Conservation (phyloP, 1,140 invertebrate genomes). For the Helicorthomorpha holstii region DNA sequence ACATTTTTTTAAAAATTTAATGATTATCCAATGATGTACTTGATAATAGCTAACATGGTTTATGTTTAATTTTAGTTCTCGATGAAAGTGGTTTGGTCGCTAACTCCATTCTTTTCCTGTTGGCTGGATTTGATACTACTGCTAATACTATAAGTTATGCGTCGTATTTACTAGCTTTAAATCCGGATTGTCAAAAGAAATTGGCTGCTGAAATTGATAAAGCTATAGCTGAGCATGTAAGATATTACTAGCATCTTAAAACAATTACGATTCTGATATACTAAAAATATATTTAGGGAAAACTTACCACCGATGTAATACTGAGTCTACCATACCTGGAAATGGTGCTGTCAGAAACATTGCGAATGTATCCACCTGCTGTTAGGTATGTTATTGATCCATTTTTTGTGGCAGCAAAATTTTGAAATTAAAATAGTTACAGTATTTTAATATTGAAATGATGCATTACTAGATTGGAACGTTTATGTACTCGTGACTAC, state of each 20-base stretch:
- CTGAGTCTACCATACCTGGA: neutral
- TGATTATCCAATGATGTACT: no score
- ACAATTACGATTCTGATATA: no score
- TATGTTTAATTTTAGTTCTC: no score
- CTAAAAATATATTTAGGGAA: no score
- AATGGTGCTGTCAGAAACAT: neutral
- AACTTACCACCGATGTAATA: neutral
- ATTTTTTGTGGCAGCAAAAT: neutral
- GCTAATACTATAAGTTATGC: neutral
- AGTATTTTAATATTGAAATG: slow-evolving; percentile 12
- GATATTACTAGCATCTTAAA: no score
- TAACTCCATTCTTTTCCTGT: neutral
- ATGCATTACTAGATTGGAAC: slow-evolving; percentile 12
- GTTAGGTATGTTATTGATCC: neutral
- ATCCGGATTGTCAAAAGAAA: neutral
- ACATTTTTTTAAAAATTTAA: no score
- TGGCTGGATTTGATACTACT: neutral
- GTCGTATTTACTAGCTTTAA: neutral
- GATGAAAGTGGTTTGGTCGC: neutral
- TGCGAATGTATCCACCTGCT: neutral
- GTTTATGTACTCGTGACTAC: slow-evolving; percentile 6
- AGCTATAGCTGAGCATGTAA: neutral
- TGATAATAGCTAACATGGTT: no score
- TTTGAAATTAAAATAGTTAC: slow-evolving; percentile 12
- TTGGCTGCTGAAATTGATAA: neutral